Evolutionary conservation across 2,888 invertebrate species (phyloP).

Genomic region (Mythimna lalbum): DNA sequence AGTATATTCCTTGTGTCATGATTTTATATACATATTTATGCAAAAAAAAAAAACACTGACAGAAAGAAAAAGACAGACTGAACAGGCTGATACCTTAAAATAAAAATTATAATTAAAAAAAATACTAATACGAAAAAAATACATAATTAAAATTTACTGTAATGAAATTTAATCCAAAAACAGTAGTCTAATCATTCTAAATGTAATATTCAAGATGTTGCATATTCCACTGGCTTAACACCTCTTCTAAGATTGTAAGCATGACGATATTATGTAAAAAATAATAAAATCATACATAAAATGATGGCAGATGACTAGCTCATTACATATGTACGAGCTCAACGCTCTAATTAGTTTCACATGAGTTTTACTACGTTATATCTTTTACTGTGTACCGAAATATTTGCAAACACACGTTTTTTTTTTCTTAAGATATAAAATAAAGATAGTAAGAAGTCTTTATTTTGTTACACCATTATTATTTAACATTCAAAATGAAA

Average conservation of each 20-base stretch:
- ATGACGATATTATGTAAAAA: slow-evolving; percentile 40
- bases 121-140: no score
- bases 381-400: background rate
- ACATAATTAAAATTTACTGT: background rate
- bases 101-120: no score
- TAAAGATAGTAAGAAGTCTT: background rate
- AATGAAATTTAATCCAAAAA: slow-evolving; percentile 3
- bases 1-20: no score
- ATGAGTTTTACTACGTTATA: slow-evolving; percentile 6
- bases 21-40: background rate
- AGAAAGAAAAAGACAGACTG: no score
- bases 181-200: background rate
- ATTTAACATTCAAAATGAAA: no score
- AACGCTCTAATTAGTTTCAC: slow-evolving; percentile 42
- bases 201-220: slow-evolving; percentile 5
- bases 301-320: slow-evolving; percentile 36
- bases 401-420: background rate
- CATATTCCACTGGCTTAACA: slow-evolving; percentile 8
- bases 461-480: background rate
- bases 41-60: no score
- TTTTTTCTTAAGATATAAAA: background rate
- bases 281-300: slow-evolving; percentile 16
- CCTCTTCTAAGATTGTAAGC: slow-evolving; percentile 16
- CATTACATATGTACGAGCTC: slow-evolving; percentile 26
- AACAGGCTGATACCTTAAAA: no score